These are phyloP conservation scores for Steatocranus sp. DNA, from an alignment of 2,797 vertebrate genomes.

Conservation along the genomic window DNA sequence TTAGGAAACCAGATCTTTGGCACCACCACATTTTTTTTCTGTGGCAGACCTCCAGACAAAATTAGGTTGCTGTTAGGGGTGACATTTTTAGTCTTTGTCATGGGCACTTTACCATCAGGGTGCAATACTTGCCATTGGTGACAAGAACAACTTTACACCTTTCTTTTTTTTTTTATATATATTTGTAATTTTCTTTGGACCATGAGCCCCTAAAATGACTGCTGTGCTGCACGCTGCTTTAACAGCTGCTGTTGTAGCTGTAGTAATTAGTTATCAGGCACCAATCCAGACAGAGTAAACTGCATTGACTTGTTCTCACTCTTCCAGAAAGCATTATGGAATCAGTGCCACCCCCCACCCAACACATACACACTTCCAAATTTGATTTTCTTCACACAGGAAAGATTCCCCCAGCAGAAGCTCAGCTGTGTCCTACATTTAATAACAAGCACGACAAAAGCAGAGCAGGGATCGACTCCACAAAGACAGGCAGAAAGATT, in stretches of 20 bases:
- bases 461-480: conserved; percentile 26
- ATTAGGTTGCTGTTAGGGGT: conserved; percentile 41
- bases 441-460: conserved; percentile 25
- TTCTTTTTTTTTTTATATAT: not conserved
- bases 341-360: not conserved
- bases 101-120: conserved; percentile 53
- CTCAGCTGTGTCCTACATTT: conserved; percentile 27
- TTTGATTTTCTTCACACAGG: not conserved
- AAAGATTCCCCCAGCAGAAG: not conserved
- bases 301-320: conserved; percentile 19
- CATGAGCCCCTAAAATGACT: not conserved
- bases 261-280: conserved; percentile 29
- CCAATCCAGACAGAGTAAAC: conserved; percentile 23
- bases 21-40: conserved; percentile 27
- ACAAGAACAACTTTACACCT: conserved; percentile 32
- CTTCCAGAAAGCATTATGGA: not conserved
- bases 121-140: conserved; percentile 7
- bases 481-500: conserved; percentile 57
- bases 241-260: conserved; percentile 28
- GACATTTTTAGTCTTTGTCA: conserved; percentile 28
- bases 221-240: conserved; percentile 36
- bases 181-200: not conserved
- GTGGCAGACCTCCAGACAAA: conserved; percentile 61
- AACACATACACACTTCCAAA: not conserved
- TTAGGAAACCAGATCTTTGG: conserved; percentile 55